These are phyloP conservation scores for Riparia riparia DNA, from an alignment of 2,113 vertebrate species.

Conservation along the genomic window DNA sequence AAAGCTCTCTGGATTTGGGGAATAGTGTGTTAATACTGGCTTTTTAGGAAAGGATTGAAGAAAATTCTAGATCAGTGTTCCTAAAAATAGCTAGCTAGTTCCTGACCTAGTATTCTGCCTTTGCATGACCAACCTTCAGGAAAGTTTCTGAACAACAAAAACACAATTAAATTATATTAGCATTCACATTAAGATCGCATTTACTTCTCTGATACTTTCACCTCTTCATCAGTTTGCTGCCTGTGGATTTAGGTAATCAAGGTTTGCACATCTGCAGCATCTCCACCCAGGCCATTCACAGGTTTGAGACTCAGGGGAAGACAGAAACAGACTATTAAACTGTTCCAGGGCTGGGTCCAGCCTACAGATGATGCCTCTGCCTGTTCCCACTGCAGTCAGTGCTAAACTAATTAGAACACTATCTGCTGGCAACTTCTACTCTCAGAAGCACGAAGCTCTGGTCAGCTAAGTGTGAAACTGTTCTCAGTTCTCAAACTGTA, in stretches of 20 bases:
- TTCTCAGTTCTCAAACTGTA: neutral
- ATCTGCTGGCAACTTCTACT: neutral
- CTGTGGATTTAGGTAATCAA: neutral
- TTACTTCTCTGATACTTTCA: neutral
- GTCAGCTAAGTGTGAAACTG: neutral
- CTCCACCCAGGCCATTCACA: neutral
- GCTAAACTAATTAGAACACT: neutral
- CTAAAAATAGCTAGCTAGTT: neutral
- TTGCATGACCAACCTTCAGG: rapidly evolving
- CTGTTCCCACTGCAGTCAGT: neutral
- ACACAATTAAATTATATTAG: neutral
- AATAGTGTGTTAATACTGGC: neutral
- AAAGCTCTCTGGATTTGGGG: neutral
- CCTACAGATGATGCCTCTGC: neutral
- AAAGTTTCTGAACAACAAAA: neutral
- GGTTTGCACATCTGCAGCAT: neutral
- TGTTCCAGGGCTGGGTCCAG: neutral
- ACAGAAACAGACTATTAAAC: neutral
- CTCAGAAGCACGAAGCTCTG: neutral
- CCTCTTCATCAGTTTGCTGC: neutral
- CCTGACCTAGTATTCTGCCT: neutral
- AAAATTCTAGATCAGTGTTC: neutral
- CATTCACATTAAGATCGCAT: neutral
- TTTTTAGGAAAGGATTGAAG: neutral
- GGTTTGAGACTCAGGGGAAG: neutral